These are phyloP conservation scores for Neolamprologus multifasciatus DNA, from an alignment of 2,797 vertebrate species.

Conservation along the genomic window DNA sequence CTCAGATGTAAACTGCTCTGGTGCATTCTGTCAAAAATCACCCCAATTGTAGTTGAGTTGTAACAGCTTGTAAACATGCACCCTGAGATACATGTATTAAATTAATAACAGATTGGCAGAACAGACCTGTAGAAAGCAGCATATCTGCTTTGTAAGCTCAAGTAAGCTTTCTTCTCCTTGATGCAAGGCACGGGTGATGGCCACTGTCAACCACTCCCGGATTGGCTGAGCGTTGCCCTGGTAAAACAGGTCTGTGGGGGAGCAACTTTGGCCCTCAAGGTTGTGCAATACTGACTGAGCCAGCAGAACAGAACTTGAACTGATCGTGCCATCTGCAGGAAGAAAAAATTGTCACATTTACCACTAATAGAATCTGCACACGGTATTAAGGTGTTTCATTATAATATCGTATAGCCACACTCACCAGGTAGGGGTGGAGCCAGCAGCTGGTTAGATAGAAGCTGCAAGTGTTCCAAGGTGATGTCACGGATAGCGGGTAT, in stretches of 20 bases:
- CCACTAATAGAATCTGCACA: neutral
- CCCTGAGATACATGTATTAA: neutral
- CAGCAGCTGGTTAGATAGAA: slow-evolving; percentile 94
- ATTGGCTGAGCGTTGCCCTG: slow-evolving; percentile 90
- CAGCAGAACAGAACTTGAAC: slow-evolving; percentile 89
- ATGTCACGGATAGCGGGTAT: slow-evolving; percentile 95
- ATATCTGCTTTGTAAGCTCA: slow-evolving; percentile 95
- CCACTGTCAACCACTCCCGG: slow-evolving; percentile 92
- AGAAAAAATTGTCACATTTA: neutral
- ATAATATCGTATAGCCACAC: neutral
- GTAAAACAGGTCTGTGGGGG: slow-evolving; percentile 95
- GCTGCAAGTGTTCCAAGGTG: slow-evolving; percentile 94
- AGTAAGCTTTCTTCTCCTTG: slow-evolving; percentile 95
- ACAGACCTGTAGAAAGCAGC: slow-evolving; percentile 91
- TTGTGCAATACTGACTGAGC: slow-evolving; percentile 94
- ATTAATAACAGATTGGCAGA: neutral
- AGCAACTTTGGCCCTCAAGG: slow-evolving; percentile 89
- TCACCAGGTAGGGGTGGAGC: slow-evolving; percentile 93
- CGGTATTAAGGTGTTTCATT: neutral
- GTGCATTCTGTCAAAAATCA: slow-evolving; percentile 78
- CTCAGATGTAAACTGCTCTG: slow-evolving; percentile 94
- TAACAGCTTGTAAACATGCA: neutral
- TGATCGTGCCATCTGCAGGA: slow-evolving; percentile 90
- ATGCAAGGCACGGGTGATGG: slow-evolving; percentile 92
- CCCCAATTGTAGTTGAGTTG: neutral